Evolutionary conservation across 2,888 invertebrate species (phyloP), one percentile per base, ranked within the genome.

Genomic region (Anoplius nigerrimus): DNA sequence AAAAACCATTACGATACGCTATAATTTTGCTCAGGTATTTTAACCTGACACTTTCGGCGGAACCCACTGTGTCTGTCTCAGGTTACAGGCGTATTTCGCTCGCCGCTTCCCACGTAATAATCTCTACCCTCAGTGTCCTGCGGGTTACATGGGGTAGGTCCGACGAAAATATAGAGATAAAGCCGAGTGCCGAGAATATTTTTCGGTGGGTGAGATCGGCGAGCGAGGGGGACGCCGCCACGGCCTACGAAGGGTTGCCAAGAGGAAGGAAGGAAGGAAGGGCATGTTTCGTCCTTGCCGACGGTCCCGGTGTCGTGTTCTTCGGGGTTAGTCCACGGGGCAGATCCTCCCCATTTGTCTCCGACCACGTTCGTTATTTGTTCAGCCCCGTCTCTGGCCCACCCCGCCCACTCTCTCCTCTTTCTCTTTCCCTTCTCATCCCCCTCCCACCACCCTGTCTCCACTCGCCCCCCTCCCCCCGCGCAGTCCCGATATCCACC

Each of bases 301-400:
- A n/a, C n/a, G n/a, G n/a, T 27, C 4, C 27, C 27, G 63, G 55
- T 74, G 65, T 67, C 57, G 56, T 34, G 64, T 74, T 69, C 51
- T 65, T 43, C 34, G 54, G 51, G 69, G 60, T 64, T 58, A 65
- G 46, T 46, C 57, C 42, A 46, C 20, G 52, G 56, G 48, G 55
- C 61, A 64, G 63, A 70, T 67, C 66, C 66, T 59, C 42, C 63
- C 74, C 74, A 71, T 78, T 78, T 73, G 76, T 73, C 69, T 73
- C 48, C 70, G 57, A 65, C 68, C 62, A 66, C 71, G 69, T 69
- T 66, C 69, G 72, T 73, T 76, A 75, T 75, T 75, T 74, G 75
- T 74, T 64, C 63, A 54, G 68, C 43, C 45, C 21, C 43, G 11
- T 2, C 15, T 54, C 27, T n/a, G n/a, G n/a, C 16, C 52, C 4